phyloP scores from a whole-genome alignment of 1,140 invertebrate species.

The Drosophila subobscura region DNA sequence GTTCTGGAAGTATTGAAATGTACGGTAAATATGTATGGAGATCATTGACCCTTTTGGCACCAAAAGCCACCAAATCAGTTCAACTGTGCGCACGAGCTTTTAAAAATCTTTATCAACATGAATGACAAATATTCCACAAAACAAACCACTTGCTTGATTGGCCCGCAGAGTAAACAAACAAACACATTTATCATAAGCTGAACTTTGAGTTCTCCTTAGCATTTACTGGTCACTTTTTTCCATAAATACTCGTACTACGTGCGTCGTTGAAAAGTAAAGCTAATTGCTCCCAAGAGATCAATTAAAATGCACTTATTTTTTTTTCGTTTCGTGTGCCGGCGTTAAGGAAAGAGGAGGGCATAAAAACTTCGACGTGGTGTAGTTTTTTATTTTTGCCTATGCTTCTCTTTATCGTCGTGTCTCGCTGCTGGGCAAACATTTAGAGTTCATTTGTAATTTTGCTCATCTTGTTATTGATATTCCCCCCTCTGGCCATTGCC shows the following conservation, averaged over 20 bases:
- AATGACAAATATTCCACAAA: too few species aligned
- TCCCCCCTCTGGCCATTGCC: constrained; percentile 11
- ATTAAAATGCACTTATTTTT: neutral
- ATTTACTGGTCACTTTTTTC: too few species aligned
- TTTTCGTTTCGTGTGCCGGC: neutral
- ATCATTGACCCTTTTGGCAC: too few species aligned
- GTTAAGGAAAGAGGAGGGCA: constrained; percentile 4
- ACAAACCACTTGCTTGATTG: too few species aligned
- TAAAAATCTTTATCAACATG: neutral
- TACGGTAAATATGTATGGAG: too few species aligned
- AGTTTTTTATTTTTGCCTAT: neutral
- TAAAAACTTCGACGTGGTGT: constrained; percentile 19
- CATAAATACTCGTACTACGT: neutral
- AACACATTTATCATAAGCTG: neutral
- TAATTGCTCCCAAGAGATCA: constrained; percentile 2
- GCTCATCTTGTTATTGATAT: constrained; percentile 64
- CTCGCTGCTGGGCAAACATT: constrained; percentile 42
- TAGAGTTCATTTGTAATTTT: constrained; percentile 58
- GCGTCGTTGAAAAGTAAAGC: too few species aligned
- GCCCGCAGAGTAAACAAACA: neutral
- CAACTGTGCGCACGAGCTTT: too few species aligned
- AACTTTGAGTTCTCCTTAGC: neutral
- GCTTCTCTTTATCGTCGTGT: constrained; percentile 12
- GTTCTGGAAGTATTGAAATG: too few species aligned
- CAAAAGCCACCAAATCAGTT: too few species aligned